Base-by-base conservation (phyloP, 2,797 vertebrate genomes). In the Acrossocheilus wenchowensis region DNA sequence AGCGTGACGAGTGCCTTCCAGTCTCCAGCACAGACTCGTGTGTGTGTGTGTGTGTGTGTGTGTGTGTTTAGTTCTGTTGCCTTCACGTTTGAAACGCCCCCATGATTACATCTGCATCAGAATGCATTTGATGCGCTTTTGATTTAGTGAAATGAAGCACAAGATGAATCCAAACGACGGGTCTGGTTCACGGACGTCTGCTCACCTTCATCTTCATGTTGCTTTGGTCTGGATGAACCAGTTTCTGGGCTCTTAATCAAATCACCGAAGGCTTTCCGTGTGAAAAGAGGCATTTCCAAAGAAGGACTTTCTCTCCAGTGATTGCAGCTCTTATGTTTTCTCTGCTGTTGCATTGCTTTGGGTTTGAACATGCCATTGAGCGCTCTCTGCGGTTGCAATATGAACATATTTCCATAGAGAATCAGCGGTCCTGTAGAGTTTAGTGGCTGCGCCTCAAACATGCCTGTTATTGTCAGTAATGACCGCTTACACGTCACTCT, bases 401-500 rank as follows among this genome's bases (percentile, higher is more conserved):
- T 36, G 30, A 68, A 34, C 30, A 30, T 66, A 15, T 17, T 66
- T 30, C 3, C 60, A 30, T 30, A 2, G 26, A 64, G n/a, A 64
- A 30, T 30, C n/a, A 64, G n/a, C 50, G 2, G 50, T 52, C 17
- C 17, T 52, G 52, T 34, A 15, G 62, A 64, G 60, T 60, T 50
- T 50, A 50, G 48, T 50, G 14, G 14, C 45, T 60, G 50, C 15
- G 17, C 4, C 50, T 52, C 48, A 50, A 50, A 14, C 50, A 52
- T 6, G 15, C 88, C 94, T 88, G 89, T 90, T 88, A 89, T 92
- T 86, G 80, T 90, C 82, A 89, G 83, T 36, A 85, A 92, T 90
- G 91, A 84, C 62, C 89, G 91, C 92, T 93, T 92, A 72, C 90
- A 92, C 92, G 90, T 88, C 92, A 89, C 91, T 84, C 78, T 82